A percentile compares a stretch with the other conserved stretches of the same genome.
phyloP scores from a whole-genome alignment of 1,140 invertebrate genomes.

The Ceratosolen fusciceps region DNA sequence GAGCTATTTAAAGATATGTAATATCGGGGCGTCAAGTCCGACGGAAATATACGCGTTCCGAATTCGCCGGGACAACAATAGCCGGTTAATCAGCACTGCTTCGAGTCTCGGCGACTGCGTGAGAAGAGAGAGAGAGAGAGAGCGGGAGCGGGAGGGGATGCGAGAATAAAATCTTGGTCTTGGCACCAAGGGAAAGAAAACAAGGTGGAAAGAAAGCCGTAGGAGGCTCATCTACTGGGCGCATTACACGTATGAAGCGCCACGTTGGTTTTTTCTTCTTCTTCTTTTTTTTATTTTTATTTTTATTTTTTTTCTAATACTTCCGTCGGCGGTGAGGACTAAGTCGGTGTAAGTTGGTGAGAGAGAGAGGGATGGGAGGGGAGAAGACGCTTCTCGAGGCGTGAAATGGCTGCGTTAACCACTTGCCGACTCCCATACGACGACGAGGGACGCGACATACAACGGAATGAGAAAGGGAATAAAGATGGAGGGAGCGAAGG shows the following conservation, averaged over 20 bases:
- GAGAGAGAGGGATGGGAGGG: constrained; percentile 12
- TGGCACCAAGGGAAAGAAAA: neutral
- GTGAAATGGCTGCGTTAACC: constrained; percentile 55
- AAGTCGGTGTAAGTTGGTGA: neutral
- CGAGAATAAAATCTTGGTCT: constrained; percentile 7
- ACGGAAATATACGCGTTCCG: neutral
- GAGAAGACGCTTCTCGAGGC: constrained; percentile 44
- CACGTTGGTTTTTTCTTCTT: no score
- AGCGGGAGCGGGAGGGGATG: neutral
- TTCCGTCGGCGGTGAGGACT: no score
- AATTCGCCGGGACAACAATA: neutral
- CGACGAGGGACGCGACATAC: neutral
- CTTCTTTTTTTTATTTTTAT: no score
- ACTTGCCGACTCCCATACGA: constrained; percentile 40
- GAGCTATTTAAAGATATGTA: neutral
- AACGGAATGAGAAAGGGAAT: neutral
- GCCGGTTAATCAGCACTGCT: neutral
- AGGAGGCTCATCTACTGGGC: constrained; percentile 61
- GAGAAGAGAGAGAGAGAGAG: neutral
- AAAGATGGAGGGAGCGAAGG: neutral
- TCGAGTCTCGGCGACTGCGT: no score
- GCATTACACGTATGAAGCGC: no score
- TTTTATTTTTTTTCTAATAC: no score
- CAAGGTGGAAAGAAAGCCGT: neutral
- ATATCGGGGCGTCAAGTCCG: neutral